Conservation (phyloP, 2,888 invertebrate species). For the Synanthedon tipuliformis region DNA sequence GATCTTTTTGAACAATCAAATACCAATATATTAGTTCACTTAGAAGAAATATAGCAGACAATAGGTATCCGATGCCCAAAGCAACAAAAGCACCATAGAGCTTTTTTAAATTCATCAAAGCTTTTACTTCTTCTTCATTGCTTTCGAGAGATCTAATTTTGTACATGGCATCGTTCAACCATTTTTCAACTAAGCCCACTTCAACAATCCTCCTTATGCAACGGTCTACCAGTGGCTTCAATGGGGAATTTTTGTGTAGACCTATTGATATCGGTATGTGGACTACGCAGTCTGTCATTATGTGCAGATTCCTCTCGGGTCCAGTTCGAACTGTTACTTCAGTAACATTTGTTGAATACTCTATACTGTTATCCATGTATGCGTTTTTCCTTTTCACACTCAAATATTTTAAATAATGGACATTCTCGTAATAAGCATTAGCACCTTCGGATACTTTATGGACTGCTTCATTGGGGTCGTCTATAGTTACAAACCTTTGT, state of each 20-base stretch:
- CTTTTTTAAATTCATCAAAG: conserved; percentile 81
- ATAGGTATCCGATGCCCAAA: conserved; percentile 75
- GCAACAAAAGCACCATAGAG: conserved; percentile 82
- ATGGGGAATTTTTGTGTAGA: conserved; percentile 83
- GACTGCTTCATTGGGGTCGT: conserved; percentile 74
- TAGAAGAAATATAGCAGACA: conserved; percentile 69
- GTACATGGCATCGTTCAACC: conserved; percentile 80
- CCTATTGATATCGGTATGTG: conserved; percentile 86
- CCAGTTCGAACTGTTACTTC: conserved; percentile 11
- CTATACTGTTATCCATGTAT: conserved; percentile 18
- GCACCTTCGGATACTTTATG: conserved; percentile 76
- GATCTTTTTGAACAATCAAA: conserved; percentile 73
- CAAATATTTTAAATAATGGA: conserved; percentile 75
- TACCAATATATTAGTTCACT: conserved; percentile 77
- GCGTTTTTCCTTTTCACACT: conserved; percentile 68
- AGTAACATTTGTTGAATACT: conserved; percentile 29
- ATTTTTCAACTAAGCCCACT: conserved; percentile 81
- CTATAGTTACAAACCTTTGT: conserved; percentile 72
- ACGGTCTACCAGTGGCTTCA: conserved; percentile 76
- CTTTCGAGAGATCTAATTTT: conserved; percentile 65
- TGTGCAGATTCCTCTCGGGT: conserved; percentile 73
- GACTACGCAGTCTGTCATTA: conserved; percentile 85
- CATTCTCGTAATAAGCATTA: conserved; percentile 85
- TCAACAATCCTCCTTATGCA: conserved; percentile 77
- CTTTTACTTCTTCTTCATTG: conserved; percentile 74